Base-by-base conservation (phyloP, 2,888 invertebrate genomes). In the Cataglyphis cursor region DNA sequence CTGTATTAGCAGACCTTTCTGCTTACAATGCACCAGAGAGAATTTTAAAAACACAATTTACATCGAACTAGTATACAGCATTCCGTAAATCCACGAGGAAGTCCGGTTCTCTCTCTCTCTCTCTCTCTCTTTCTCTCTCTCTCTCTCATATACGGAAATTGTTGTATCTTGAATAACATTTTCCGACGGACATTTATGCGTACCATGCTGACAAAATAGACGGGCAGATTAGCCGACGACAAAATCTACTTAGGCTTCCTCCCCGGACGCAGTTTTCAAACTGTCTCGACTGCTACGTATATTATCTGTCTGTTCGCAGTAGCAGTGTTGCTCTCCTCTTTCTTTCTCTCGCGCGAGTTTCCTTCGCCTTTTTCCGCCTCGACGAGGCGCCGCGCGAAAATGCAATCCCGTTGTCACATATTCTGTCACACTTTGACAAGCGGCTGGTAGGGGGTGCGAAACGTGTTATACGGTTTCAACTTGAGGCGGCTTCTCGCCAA, bases 401-500 rank as follows among this genome's bases (percentile, higher is more conserved):
- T 88, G 86, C 90, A 88, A 88, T 90, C 88, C 83, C 35, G 82
- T 82, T 70, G 86, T 81, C 84, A 74, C 82, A 84, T 82, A 81
- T 81, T 82, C 57, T 80, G 88, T 84, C 88, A 86, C 70, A 64
- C 54, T 85, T 82, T 88, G 90, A 88, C 85, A 85, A 78, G 75
- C 81, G 41, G 54, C 64, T 84, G 87, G 78, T 87, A 82, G 68
- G 73, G 72, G 59, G 59, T 83, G 84, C 68, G 66, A 51, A 74
- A 61, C 59, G 72, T 84, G 82, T 89, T 88, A 68, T 82, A 87
- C 88, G 82, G 87, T 84, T 82, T 84, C 87, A 73, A 57, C 80
- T 64, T 62, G 31, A 62, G 48, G 76, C 84, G 54, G 80, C 51
- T 78, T 80, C 81, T 64, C 51, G 28, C 62, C 80, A 54, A 80